Evolutionary conservation across 2,113 vertebrate species (phyloP), one percentile per base, ranked within the genome.

Genomic region (Campylomormyrus numenius): DNA sequence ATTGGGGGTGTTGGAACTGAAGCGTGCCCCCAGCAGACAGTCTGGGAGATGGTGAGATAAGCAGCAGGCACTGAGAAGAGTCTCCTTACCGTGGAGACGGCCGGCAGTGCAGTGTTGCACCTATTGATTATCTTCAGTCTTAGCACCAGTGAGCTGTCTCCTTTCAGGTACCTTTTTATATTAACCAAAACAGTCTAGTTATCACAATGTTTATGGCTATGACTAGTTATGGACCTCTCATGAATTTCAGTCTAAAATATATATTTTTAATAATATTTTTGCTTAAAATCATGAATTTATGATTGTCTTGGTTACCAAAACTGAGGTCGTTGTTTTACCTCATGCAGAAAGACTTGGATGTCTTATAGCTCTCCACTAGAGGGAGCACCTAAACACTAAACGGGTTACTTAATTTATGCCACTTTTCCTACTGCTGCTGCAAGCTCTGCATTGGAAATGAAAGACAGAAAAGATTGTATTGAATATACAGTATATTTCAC

Each of bases 291-390:
- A 13, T 77, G 11, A 19, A 35, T 77, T 85, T 48, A 19, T 48
- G 42, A 46, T 6, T 48, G 39, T 85, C 3, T 85, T 46, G 39
- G 62, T 70, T 70, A 31, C 10, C 62, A 70, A 31, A 31, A 27
- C 27, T 52, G 45, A 85, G 39, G 83, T 85, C 15, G 15, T 50
- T 19, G 49, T 87, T 87, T 53, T 86, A 31, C 19, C n/a, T 86
- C 48, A 50, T 50, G 48, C 13, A 3, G 17, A 87, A 53, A 50
- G 0, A n/a, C 52, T 46, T 39, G 19, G 53, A 19, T 31, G n/a
- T n/a, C 19, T 42, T 46, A 10, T 35, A 31, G 17, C 80, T 56
- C 24, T 27, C 80, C 89, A 85, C 89, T 85, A 89, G 89, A 89
- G 89, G 89, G 89, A 24, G 74, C 89, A 2, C 4, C 21, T 17